Evolutionary conservation across 2,888 invertebrate species (phyloP).

Genomic region (Willowsia nigromaculata): DNA sequence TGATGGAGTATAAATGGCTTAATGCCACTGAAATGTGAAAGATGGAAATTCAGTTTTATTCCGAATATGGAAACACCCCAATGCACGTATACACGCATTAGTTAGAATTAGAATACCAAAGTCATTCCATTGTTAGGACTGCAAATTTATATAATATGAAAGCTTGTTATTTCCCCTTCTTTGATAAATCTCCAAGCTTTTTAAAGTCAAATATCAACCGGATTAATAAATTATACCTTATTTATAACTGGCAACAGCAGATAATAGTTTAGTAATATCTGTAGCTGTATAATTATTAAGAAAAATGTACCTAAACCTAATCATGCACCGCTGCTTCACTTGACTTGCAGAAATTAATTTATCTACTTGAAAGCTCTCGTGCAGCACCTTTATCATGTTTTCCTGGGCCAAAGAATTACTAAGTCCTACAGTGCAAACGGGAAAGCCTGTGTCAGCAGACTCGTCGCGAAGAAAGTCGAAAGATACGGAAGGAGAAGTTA

Average conservation of each 20-base stretch:
- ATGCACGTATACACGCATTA: too few species aligned
- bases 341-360: not conserved
- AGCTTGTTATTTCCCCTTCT: too few species aligned
- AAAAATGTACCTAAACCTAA: not conserved
- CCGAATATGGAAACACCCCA: too few species aligned
- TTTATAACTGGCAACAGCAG: not conserved
- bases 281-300: too few species aligned
- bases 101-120: too few species aligned
- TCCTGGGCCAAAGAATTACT: constrained; percentile 70
- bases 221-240: not conserved
- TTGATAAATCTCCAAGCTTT: not conserved
- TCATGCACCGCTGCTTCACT: not conserved
- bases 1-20: constrained; percentile 36
- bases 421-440: constrained; percentile 70
- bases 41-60: too few species aligned
- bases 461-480: constrained; percentile 53
- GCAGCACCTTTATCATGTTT: not conserved
- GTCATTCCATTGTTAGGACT: too few species aligned
- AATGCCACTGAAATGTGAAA: not conserved
- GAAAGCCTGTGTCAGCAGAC: constrained; percentile 55
- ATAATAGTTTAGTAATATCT: too few species aligned
- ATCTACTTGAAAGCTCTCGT: not conserved
- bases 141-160: too few species aligned
- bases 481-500: constrained; percentile 60
- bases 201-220: not conserved